phyloP scores from a whole-genome alignment of 2,797 vertebrate species.

The Hypotaenidia philippensis region DNA sequence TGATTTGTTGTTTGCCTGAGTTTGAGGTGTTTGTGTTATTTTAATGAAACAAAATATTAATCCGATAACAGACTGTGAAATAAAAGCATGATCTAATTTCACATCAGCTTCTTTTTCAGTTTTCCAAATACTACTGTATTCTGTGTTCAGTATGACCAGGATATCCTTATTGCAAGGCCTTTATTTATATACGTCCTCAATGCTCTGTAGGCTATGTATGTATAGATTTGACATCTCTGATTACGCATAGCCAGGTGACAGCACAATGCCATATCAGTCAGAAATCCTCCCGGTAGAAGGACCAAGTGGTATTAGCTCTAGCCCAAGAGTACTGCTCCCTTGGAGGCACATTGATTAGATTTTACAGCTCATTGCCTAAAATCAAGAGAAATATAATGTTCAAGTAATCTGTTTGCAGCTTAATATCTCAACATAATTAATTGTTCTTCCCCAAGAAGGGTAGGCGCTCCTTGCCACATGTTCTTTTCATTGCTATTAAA shows the following conservation, averaged over 20 bases:
- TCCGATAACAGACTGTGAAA: not conserved
- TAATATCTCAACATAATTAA: slow-evolving; percentile 50
- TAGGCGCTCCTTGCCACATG: not conserved
- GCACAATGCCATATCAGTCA: not conserved
- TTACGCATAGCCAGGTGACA: not conserved
- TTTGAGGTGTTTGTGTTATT: not conserved
- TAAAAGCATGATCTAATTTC: not conserved
- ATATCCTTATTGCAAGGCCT: not conserved
- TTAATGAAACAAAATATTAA: not conserved
- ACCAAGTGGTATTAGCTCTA: not conserved
- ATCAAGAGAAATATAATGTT: slow-evolving; percentile 33
- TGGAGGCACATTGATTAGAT: slow-evolving; percentile 31
- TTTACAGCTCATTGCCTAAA: slow-evolving; percentile 62
- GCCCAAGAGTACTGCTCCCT: not conserved
- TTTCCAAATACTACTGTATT: not conserved
- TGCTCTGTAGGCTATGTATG: not conserved
- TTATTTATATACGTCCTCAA: not conserved
- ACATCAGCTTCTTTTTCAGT: not conserved
- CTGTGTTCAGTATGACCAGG: not conserved
- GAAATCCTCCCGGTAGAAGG: not conserved
- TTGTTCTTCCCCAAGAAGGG: slow-evolving; percentile 1
- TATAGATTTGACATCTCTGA: not conserved
- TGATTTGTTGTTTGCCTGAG: not conserved
- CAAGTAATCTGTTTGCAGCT: slow-evolving; percentile 18
- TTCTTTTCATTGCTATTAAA: slow-evolving; percentile 30